Conservation (phyloP, 1,140 invertebrate species). For the Drosophila ercepeae region DNA sequence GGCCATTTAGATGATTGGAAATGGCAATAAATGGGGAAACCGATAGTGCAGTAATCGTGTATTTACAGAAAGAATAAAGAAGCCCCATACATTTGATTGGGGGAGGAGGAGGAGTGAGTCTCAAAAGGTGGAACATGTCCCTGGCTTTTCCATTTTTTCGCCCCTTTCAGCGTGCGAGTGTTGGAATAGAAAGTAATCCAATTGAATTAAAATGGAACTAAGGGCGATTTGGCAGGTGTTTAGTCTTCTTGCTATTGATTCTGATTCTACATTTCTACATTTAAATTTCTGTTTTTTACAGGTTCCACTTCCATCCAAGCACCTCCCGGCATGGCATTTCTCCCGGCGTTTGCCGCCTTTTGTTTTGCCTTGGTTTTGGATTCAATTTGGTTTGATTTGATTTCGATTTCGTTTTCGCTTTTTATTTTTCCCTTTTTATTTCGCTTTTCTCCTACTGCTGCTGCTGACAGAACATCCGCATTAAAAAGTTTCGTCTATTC, state of each 20-base stretch:
- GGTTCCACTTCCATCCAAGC: too few relatives aligned
- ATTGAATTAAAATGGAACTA: slow-evolving; percentile 73
- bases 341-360: slow-evolving; percentile 1
- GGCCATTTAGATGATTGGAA: slow-evolving; percentile 5
- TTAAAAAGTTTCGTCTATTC: slow-evolving; percentile 77
- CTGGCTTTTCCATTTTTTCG: slow-evolving; percentile 26
- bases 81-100: slow-evolving; percentile 43
- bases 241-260: slow-evolving; percentile 40
- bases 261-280: slow-evolving; percentile 59
- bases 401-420: slow-evolving; percentile 34
- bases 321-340: too few relatives aligned
- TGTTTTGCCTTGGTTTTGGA: slow-evolving; percentile 54
- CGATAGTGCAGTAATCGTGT: slow-evolving; percentile 60
- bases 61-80: slow-evolving; percentile 48
- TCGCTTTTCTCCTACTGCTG: slow-evolving; percentile 17
- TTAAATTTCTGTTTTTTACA: slow-evolving; percentile 61
- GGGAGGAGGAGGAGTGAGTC: slow-evolving; percentile 1
- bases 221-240: slow-evolving; percentile 45
- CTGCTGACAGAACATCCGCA: slow-evolving; percentile 64
- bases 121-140: slow-evolving; percentile 30
- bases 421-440: slow-evolving; percentile 23
- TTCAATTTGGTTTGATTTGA: slow-evolving; percentile 66
- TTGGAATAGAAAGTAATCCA: slow-evolving; percentile 66
- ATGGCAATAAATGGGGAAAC: neutral
- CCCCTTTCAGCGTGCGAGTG: slow-evolving; percentile 13